A percentile compares a stretch with the other conserved stretches of the same genome.
These are phyloP conservation scores for Solen grandis DNA, from an alignment of 1,140 invertebrate species.

Conservation along the genomic window DNA sequence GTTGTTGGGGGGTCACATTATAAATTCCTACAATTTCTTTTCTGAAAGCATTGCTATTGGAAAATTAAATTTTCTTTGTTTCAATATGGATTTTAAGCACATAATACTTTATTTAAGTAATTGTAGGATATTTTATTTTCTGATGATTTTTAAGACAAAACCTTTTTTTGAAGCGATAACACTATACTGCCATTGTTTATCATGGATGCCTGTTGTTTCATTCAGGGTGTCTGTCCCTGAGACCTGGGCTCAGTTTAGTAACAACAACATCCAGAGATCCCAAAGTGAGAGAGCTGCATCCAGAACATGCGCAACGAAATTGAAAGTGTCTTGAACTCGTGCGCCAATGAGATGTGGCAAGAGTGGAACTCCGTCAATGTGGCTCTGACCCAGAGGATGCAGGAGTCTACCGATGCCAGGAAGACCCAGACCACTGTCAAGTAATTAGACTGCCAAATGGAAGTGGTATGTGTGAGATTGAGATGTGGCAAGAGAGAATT, in stretches of 20 bases:
- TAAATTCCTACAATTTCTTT: no score
- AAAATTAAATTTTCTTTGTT: neutral
- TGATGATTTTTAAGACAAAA: no score
- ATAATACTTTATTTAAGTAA: no score
- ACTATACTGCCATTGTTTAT: no score
- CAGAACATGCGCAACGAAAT: slow-evolving; percentile 88
- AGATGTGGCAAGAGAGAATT: no score
- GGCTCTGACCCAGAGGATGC: slow-evolving; percentile 77
- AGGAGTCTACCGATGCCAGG: slow-evolving; percentile 79
- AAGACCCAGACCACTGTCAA: slow-evolving; percentile 88
- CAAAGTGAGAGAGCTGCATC: slow-evolving; percentile 92
- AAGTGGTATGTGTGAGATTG: no score
- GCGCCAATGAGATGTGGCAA: slow-evolving; percentile 93
- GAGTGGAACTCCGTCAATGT: slow-evolving; percentile 88
- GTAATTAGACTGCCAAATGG: neutral
- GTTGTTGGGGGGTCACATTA: neutral
- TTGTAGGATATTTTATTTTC: no score
- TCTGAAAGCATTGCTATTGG: no score
- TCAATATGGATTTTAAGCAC: neutral
- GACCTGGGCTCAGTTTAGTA: slow-evolving; percentile 93
- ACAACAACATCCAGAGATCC: slow-evolving; percentile 90
- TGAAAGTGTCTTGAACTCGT: slow-evolving; percentile 90
- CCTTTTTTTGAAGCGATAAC: no score
- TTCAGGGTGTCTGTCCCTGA: slow-evolving; percentile 89
- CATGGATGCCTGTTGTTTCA: no score